These are phyloP conservation scores for Pararge aegeria DNA, from an alignment of 1,140 invertebrate genomes.

Conservation along the genomic window DNA sequence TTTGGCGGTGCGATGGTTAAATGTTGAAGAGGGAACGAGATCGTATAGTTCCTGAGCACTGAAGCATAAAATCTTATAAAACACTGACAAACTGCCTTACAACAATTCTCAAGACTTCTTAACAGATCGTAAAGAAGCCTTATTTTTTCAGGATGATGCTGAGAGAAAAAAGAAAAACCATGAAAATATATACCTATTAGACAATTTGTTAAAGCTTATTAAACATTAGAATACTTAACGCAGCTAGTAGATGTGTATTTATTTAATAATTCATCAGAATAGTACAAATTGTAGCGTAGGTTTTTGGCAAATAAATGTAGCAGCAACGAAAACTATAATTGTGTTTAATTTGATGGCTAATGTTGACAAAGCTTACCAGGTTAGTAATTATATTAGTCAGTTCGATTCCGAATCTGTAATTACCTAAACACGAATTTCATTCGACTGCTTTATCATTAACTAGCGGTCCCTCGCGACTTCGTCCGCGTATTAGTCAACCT, in stretches of 20 bases:
- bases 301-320: conserved; percentile 14
- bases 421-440: background rate
- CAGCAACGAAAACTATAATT: conserved; percentile 15
- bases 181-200: background rate
- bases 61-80: no score
- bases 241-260: no score
- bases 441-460: background rate
- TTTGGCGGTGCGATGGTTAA: no score
- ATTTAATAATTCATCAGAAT: background rate
- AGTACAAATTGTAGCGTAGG: background rate
- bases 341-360: conserved; percentile 19
- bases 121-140: no score
- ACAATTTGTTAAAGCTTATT: background rate
- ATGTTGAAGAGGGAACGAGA: no score
- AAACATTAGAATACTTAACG: no score
- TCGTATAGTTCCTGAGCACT: no score
- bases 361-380: conserved; percentile 3
- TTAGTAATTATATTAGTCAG: conserved; percentile 11
- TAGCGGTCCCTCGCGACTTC: no score
- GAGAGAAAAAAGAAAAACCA: background rate
- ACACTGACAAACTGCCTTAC: no score
- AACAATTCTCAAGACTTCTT: no score
- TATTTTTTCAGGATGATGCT: background rate
- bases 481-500: no score
- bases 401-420: background rate